Evolutionary conservation across 2,888 invertebrate genomes (phyloP), one percentile per base, ranked within the genome.

Genomic region (Drosophila formosana): DNA sequence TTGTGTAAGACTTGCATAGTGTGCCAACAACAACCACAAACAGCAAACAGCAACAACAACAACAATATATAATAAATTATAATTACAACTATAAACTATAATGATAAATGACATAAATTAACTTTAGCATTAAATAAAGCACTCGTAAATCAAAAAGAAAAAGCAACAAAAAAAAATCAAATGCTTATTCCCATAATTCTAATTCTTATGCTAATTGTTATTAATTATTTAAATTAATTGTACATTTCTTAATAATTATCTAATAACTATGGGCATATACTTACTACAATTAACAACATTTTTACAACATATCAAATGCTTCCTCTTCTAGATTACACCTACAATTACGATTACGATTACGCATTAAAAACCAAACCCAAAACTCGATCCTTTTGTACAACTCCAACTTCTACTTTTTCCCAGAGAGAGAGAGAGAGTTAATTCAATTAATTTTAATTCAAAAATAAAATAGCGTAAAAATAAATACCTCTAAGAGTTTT

Each of bases 231-330:
- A 89, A 89, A 77, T 69, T 70, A 64, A 82, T 66, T 80, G 72
- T 89, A 80, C 53, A 82, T 85, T 76, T 69, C 39, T 58, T 53
- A 68, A 55, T 51, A 61, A 46, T 32, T 49, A 64, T n/a, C 30
- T 18, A 57, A 65, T 50, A 57, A 30, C 51, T 51, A 37, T 25
- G 45, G 51, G 63, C 51, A 71, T 56, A 72, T 41, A 70, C 26
- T 64, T 55, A 56, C 47, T 57, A 66, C 63, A 64, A 58, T 34
- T 66, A 68, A 41, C 45, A 55, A 87, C 76, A 82, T 82, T 88
- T 88, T 87, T 88, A 91, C 82, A 90, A 90, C 91, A 90, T 91
- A 91, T 90, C 91, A 90, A 90, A 89, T 88, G 90, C 91, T 91
- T 90, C 91, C 91, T 90, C 80, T 66, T 72, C 61, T 79, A 85